Percentiles rank a stretch among this genome's conserved stretches.
Evolutionary conservation across 2,888 invertebrate species (phyloP).

Genomic region (Lepas anatifera): DNA sequence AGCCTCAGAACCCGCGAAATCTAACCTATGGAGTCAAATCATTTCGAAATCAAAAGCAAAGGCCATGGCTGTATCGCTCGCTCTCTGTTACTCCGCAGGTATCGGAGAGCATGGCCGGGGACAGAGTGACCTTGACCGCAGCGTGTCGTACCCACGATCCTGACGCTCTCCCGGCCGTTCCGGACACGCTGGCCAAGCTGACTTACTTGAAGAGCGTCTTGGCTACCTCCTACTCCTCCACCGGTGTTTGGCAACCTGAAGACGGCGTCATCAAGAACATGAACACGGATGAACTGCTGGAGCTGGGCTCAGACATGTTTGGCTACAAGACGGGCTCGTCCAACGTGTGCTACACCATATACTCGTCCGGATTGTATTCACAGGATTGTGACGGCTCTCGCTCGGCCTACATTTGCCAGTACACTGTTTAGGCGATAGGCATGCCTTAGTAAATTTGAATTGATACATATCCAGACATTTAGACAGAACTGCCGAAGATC

Average conservation of each 20-base stretch:
- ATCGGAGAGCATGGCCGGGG: no score
- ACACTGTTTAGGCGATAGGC: not conserved
- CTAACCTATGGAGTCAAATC: no score
- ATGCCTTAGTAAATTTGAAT: no score
- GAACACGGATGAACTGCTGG: not conserved
- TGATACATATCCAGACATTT: no score
- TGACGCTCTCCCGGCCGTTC: not conserved
- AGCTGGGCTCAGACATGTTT: not conserved
- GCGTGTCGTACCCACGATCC: not conserved
- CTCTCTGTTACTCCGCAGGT: no score
- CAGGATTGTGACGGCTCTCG: not conserved
- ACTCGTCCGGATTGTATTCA: not conserved
- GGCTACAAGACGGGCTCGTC: not conserved
- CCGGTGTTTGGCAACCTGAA: not conserved
- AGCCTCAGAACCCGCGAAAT: no score
- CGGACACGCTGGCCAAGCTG: not conserved
- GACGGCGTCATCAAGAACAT: not conserved
- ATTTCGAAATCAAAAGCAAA: no score
- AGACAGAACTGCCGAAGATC: no score
- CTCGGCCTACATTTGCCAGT: not conserved
- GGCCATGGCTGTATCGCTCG: no score
- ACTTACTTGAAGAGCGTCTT: not conserved
- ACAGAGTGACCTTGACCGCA: not conserved
- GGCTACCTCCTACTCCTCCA: not conserved
- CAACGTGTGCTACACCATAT: not conserved